These are phyloP conservation scores for Oncorhynchus masou DNA, from an alignment of 2,113 vertebrate genomes.

Conservation along the genomic window DNA sequence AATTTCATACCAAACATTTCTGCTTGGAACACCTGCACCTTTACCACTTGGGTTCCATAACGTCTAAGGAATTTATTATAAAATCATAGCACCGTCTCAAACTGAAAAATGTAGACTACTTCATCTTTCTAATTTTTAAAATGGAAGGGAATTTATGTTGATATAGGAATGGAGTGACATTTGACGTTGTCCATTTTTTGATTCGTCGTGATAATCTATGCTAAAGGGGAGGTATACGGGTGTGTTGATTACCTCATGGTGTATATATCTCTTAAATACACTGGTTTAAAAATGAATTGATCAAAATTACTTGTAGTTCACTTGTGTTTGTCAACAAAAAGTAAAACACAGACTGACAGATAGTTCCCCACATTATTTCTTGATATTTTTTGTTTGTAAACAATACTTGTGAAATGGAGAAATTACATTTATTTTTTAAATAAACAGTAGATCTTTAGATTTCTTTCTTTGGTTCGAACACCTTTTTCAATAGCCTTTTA, in stretches of 20 bases:
- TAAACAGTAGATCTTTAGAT: background rate
- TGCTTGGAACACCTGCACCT: background rate
- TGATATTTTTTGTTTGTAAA: background rate
- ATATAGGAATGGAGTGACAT: no score
- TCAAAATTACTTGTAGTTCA: no score
- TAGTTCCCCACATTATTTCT: background rate
- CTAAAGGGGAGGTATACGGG: no score
- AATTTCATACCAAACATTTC: background rate
- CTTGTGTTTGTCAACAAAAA: no score
- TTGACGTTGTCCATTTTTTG: no score
- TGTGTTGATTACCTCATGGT: no score
- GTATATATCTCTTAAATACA: no score
- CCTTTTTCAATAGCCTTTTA: background rate
- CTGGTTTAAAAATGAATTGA: no score
- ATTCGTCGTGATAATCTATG: no score
- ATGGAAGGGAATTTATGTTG: no score
- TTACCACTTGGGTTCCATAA: background rate
- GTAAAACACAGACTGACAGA: background rate
- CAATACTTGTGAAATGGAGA: background rate
- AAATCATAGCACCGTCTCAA: background rate
- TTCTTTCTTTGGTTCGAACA: background rate
- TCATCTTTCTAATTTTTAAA: no score
- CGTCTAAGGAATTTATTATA: background rate
- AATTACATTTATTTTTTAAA: conserved; percentile 11
- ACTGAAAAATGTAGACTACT: background rate